Percentiles rank a stretch among this genome's conserved stretches.
These are phyloP conservation scores for Pseudomyrmex sp. DNA, from an alignment of 1,140 invertebrate species.

Conservation along the genomic window DNA sequence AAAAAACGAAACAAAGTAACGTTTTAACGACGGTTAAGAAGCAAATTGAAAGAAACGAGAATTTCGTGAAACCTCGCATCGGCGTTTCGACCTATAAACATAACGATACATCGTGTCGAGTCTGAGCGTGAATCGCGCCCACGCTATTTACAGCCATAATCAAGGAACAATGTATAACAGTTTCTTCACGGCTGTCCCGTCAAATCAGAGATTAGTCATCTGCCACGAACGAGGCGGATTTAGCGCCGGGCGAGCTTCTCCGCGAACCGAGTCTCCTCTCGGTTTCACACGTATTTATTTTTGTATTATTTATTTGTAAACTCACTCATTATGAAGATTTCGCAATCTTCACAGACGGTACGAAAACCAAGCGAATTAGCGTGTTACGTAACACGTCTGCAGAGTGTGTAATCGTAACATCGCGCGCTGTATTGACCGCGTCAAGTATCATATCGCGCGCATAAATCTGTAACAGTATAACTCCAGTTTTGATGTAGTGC, in stretches of 20 bases:
- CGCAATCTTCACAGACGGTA: background rate
- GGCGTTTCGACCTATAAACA: slow-evolving; percentile 26
- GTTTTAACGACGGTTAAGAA: background rate
- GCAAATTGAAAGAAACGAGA: slow-evolving; percentile 10
- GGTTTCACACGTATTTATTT: slow-evolving; percentile 19
- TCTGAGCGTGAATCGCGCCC: slow-evolving; percentile 77
- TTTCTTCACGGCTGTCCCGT: slow-evolving; percentile 81
- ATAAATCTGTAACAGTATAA: slow-evolving; percentile 34
- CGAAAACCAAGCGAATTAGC: slow-evolving; percentile 21
- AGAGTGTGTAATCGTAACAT: background rate
- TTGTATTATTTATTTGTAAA: slow-evolving; percentile 19
- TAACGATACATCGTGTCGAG: slow-evolving; percentile 73
- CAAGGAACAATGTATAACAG: slow-evolving; percentile 83
- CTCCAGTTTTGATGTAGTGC: slow-evolving; percentile 13
- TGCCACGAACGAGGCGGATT: slow-evolving; percentile 70
- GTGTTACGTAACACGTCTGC: slow-evolving; percentile 23
- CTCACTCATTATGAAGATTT: slow-evolving; percentile 34
- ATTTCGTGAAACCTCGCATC: slow-evolving; percentile 48
- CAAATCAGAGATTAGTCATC: slow-evolving; percentile 83
- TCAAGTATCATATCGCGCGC: slow-evolving; percentile 25
- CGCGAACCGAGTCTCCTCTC: background rate
- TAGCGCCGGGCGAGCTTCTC: slow-evolving; percentile 47
- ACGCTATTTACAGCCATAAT: slow-evolving; percentile 75
- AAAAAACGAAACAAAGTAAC: slow-evolving; percentile 40
- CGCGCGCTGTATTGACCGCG: slow-evolving; percentile 3